phyloP scores from a whole-genome alignment of 2,797 vertebrate genomes.

The Dermochelys coriacea region DNA sequence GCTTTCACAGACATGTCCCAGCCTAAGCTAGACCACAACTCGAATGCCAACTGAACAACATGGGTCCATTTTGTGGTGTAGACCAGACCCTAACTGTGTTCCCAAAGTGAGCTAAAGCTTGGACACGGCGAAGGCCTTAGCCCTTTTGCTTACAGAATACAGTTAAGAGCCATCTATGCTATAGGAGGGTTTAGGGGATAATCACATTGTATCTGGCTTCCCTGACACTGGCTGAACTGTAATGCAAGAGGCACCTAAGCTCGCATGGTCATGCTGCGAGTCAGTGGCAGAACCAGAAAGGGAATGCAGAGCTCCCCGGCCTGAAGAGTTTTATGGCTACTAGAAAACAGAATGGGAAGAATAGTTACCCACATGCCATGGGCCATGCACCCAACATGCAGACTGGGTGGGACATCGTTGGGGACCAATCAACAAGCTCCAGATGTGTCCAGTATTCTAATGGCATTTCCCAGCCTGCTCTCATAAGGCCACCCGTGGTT shows the following conservation, averaged over 20 bases:
- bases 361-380: not conserved
- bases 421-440: not conserved
- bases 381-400: not conserved
- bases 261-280: not conserved
- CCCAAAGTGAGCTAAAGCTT: not conserved
- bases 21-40: too few relatives aligned
- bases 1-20: not conserved
- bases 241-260: too few relatives aligned
- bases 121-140: not conserved
- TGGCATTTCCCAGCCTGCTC: not conserved
- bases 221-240: not conserved
- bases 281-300: constrained; percentile 4
- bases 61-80: too few relatives aligned
- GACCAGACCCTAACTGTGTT: not conserved
- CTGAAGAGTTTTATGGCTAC: not conserved
- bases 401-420: accelerated
- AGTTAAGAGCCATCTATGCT: too few relatives aligned
- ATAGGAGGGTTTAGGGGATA: too few relatives aligned
- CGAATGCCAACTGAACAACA: not conserved
- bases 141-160: too few relatives aligned
- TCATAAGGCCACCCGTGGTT: accelerated
- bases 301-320: not conserved
- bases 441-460: not conserved
- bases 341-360: accelerated
- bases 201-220: not conserved